phyloP scores from a whole-genome alignment of 2,888 invertebrate species.

The Tenthredo livida region DNA sequence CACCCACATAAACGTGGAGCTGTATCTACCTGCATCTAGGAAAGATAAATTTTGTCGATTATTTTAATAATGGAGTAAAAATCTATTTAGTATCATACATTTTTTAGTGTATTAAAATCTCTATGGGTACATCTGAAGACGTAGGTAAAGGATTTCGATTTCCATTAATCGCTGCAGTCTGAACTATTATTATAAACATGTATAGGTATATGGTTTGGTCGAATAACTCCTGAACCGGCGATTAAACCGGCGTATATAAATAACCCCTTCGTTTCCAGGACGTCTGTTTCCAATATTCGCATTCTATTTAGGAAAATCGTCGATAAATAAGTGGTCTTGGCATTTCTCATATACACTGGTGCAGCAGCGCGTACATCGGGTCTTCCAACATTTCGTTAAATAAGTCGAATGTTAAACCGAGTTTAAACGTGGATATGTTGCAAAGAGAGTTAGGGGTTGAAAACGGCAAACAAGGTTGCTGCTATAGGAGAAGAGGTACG shows the following conservation, averaged over 20 bases:
- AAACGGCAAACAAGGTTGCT: conserved; percentile 5
- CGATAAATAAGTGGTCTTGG: conserved; percentile 53
- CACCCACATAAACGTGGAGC: neutral
- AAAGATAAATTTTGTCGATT: neutral
- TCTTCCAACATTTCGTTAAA: neutral
- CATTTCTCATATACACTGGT: conserved; percentile 12
- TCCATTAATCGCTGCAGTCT: neutral
- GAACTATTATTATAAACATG: neutral
- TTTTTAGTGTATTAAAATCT: neutral
- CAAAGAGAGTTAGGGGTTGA: conserved; percentile 18
- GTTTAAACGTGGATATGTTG: conserved; percentile 17
- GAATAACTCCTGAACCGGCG: conserved; percentile 21
- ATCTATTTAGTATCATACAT: too few species aligned
- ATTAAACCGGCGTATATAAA: conserved; percentile 40
- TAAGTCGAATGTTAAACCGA: neutral
- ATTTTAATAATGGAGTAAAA: neutral
- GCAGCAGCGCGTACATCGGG: too few species aligned
- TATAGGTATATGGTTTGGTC: neutral
- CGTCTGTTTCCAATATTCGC: conserved; percentile 46
- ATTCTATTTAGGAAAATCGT: conserved; percentile 52
- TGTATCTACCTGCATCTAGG: neutral
- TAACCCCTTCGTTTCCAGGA: conserved; percentile 28
- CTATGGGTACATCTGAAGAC: neutral
- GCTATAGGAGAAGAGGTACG: conserved; percentile 17
- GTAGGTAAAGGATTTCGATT: neutral